Conservation (phyloP, 1,140 invertebrate species). For the Nasonia giraulti region DNA sequence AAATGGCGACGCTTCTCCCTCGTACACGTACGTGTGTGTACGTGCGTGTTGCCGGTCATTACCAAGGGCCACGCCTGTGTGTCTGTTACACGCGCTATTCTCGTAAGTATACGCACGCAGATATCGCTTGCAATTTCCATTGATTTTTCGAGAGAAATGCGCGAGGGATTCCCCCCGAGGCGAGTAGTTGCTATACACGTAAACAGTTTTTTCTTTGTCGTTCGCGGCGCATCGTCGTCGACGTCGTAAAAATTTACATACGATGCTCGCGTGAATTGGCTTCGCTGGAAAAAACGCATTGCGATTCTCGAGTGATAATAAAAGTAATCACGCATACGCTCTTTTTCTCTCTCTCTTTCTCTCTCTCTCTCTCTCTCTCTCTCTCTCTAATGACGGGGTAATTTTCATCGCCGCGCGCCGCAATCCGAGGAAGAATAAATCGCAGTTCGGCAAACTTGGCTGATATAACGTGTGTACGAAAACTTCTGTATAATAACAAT, state of each 20-base stretch:
- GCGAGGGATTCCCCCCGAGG: not conserved
- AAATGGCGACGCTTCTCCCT: not conserved
- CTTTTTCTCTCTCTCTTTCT: not conserved
- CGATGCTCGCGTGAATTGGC: too few relatives aligned
- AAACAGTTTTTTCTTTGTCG: not conserved
- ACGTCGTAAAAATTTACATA: too few relatives aligned
- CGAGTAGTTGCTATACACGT: not conserved
- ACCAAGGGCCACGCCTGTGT: not conserved
- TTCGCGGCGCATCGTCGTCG: too few relatives aligned
- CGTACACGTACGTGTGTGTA: not conserved
- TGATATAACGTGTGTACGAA: too few relatives aligned
- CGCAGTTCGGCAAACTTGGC: too few relatives aligned
- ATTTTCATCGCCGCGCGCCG: not conserved
- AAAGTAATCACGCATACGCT: not conserved
- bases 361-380: not conserved
- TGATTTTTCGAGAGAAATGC: conserved; percentile 33
- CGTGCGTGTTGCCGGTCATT: conserved; percentile 33
- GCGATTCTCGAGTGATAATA: too few relatives aligned
- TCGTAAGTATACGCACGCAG: not conserved
- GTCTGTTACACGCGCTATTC: not conserved
- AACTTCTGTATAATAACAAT: too few relatives aligned
- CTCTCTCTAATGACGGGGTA: conserved; percentile 6
- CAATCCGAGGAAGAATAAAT: too few relatives aligned
- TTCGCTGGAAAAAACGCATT: too few relatives aligned
- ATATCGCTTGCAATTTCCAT: conserved; percentile 32